Evolutionary conservation across 2,888 invertebrate species (phyloP).

Genomic region (Cyclophora punctaria): DNA sequence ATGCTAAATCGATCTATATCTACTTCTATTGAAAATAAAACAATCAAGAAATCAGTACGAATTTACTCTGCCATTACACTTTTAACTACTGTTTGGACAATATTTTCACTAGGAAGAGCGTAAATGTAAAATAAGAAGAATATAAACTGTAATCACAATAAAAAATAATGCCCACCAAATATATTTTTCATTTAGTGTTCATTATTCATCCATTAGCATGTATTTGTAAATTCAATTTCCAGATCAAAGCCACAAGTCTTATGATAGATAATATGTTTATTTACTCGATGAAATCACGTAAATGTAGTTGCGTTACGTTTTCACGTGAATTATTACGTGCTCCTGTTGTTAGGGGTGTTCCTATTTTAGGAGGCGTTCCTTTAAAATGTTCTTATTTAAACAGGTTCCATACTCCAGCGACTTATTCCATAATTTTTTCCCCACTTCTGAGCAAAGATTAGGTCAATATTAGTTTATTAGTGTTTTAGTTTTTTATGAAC

Average conservation of each 20-base stretch:
- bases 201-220: conserved; percentile 7
- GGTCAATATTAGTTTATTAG: too few species aligned
- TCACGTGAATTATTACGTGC: too few species aligned
- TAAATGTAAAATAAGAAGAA: neutral
- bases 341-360: too few species aligned
- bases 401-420: too few species aligned
- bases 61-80: conserved; percentile 35
- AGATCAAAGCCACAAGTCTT: conserved; percentile 22
- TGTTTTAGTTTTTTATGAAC: too few species aligned
- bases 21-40: conserved; percentile 24
- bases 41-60: conserved; percentile 28
- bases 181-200: conserved; percentile 9
- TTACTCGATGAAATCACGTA: conserved; percentile 16
- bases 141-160: conserved; percentile 3
- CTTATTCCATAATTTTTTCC: too few species aligned
- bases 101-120: conserved; percentile 22
- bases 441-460: too few species aligned
- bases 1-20: conserved; percentile 31
- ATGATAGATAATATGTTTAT: conserved; percentile 16
- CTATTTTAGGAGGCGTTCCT: too few species aligned
- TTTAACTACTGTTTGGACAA: conserved; percentile 37
- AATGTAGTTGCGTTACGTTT: conserved; percentile 11
- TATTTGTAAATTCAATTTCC: conserved; percentile 15
- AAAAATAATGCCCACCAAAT: conserved; percentile 1
- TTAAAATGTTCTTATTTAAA: too few species aligned